Evolutionary conservation across 1,140 invertebrate species (phyloP).

Genomic region (Glossosoma conforme): DNA sequence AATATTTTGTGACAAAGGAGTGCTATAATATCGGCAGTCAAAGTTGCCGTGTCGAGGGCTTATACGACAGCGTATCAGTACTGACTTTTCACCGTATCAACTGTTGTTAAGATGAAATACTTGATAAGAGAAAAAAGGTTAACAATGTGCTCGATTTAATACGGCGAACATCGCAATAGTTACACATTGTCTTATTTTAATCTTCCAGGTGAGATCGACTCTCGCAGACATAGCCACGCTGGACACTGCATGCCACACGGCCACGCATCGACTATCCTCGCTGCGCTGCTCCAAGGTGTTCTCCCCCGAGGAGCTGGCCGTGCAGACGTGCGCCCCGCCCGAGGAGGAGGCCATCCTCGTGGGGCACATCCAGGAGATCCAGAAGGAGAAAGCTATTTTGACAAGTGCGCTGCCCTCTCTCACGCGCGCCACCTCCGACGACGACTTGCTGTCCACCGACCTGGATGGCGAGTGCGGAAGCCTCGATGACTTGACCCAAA

Average conservation of each 20-base stretch:
- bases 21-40: too few relatives aligned
- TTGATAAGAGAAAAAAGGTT: too few relatives aligned
- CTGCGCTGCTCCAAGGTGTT: constrained; percentile 70
- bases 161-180: too few relatives aligned
- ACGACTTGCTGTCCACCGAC: constrained; percentile 69
- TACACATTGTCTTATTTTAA: constrained; percentile 32
- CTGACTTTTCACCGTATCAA: too few relatives aligned
- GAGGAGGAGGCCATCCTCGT: constrained; percentile 68
- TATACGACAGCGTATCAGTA: too few relatives aligned
- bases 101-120: too few relatives aligned
- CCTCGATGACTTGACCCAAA: constrained; percentile 55
- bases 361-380: constrained; percentile 67
- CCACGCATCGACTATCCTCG: constrained; percentile 66
- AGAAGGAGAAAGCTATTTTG: constrained; percentile 77
- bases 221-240: constrained; percentile 85
- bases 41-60: too few relatives aligned
- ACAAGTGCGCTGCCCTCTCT: constrained; percentile 75
- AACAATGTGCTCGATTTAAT: too few relatives aligned
- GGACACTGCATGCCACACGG: constrained; percentile 75
- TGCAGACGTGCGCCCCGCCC: constrained; percentile 39
- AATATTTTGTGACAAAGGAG: too few relatives aligned
- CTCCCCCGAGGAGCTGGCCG: constrained; percentile 56
- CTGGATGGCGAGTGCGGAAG: constrained; percentile 65
- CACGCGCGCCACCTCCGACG: constrained; percentile 72
- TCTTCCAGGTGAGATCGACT: constrained; percentile 72